Percentiles rank a stretch among this genome's conserved stretches.
Evolutionary conservation across 2,113 vertebrate species (phyloP).

Genomic region (Leptobrachium ailaonicum): DNA sequence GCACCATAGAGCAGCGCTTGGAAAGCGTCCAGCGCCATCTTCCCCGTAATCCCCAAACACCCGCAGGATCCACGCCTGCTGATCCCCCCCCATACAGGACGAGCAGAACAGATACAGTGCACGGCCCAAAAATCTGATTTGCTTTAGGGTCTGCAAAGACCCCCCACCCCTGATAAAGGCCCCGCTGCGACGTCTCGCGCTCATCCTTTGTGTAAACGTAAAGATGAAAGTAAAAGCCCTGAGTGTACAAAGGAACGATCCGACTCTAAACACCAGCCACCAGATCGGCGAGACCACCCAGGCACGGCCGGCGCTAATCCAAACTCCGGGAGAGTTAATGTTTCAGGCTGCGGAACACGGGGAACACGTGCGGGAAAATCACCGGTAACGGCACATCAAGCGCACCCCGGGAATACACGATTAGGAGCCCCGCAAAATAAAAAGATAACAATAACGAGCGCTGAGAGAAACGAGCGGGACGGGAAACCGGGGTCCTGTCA

Average conservation of each 20-base stretch:
- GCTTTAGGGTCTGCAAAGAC: not conserved
- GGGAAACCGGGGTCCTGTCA: too few relatives aligned
- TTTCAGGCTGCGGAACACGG: too few relatives aligned
- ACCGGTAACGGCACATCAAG: too few relatives aligned
- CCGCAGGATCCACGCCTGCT: not conserved
- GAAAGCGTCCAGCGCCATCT: not conserved
- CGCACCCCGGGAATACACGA: too few relatives aligned
- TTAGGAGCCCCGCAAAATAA: too few relatives aligned
- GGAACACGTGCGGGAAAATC: too few relatives aligned
- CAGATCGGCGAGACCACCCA: constrained; percentile 19
- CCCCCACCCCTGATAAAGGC: not conserved
- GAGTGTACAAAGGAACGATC: not conserved
- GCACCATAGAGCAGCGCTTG: not conserved
- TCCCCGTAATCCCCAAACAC: not conserved
- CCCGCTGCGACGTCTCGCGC: not conserved
- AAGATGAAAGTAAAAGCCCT: not conserved
- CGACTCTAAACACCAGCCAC: not conserved
- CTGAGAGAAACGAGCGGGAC: too few relatives aligned
- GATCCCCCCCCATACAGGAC: too few relatives aligned
- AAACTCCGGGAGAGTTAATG: not conserved
- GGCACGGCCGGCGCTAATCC: not conserved
- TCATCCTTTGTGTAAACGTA: not conserved
- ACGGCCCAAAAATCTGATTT: too few relatives aligned
- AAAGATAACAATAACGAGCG: too few relatives aligned
- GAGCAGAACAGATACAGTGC: too few relatives aligned